A percentile compares a stretch with the other conserved stretches of the same genome.
Evolutionary conservation across 1,140 invertebrate species (phyloP).

Genomic region (Drosophila punjabiensis): DNA sequence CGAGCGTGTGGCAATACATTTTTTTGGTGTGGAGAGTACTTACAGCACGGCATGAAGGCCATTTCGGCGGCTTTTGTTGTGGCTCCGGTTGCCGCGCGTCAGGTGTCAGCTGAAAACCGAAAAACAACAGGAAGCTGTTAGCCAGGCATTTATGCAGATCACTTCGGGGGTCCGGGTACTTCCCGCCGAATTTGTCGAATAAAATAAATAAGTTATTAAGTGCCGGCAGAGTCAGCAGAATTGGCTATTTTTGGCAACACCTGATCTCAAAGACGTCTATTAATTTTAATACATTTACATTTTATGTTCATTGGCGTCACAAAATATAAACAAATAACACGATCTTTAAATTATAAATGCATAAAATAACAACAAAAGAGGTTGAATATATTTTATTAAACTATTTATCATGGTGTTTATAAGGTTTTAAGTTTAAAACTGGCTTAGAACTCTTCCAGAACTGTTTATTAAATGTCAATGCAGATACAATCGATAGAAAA

Average conservation of each 20-base stretch:
- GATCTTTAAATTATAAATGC: not conserved
- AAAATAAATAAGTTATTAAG: constrained; percentile 11
- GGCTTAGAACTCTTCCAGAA: not conserved
- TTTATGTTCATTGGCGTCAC: constrained; percentile 1
- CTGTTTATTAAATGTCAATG: not conserved
- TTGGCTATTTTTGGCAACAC: constrained; percentile 16
- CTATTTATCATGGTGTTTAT: too few relatives aligned
- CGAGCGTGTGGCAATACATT: constrained; percentile 34
- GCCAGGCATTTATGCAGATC: constrained; percentile 36
- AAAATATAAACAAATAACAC: not conserved
- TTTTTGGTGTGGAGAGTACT: constrained; percentile 46
- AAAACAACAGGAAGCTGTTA: constrained; percentile 57
- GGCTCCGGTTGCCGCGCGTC: constrained; percentile 30
- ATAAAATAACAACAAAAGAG: not conserved
- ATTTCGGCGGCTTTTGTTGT: constrained; percentile 60
- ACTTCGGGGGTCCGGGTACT: constrained; percentile 13
- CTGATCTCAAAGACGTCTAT: constrained; percentile 10
- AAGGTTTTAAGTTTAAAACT: too few relatives aligned
- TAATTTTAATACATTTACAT: constrained; percentile 25
- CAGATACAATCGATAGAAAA: not conserved
- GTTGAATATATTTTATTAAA: not conserved
- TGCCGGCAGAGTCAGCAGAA: not conserved
- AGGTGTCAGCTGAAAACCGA: constrained; percentile 59
- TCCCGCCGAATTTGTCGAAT: constrained; percentile 8
- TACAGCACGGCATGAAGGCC: constrained; percentile 79